Evolutionary conservation across 2,888 invertebrate species (phyloP), one percentile per base, ranked within the genome.

Genomic region (Nasonovia ribisnigri): DNA sequence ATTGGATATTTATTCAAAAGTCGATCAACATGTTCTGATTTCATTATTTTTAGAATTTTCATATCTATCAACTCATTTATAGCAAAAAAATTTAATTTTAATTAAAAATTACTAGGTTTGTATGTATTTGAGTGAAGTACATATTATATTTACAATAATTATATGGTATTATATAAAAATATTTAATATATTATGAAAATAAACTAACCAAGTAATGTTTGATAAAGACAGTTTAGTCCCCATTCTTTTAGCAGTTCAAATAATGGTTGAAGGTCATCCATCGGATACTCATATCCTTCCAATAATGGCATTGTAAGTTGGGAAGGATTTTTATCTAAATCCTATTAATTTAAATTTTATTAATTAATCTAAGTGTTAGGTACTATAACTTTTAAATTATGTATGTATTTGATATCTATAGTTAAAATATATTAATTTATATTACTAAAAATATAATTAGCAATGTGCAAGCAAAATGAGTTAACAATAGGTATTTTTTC

Each of bases 261-360:
- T 24, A 88, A 42, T 36, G 88, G 88, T 26, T 88, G 54, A 16
- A 88, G 54, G 29, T 88, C 88, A 20, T 88, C 88, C 3, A 57
- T 54, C 3, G 88, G 88, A 57, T 88, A 88, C 24, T 88, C 88
- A 57, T 88, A 88, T 20, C 88, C 88, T 88, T 88, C 36, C 26
- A 88, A 88, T 36, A 88, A 54, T 20, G 88, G 88, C 54, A 88
- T 88, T 36, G 6, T 24, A 10, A 88, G 29, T 11, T 48, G 48
- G 11, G 60, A 29, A 60, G 60, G 29, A 26, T 60, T 60, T 60
- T 60, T 60, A 60, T 24, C 29, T 88, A 60, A 60, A 60, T 26
- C 29, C 24, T 60, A 60, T 60, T 60, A 26, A 26, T 60, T 60
- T 60, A 60, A 26, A 26, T 48, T 13, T 48, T 48, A 48, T 48